Evolutionary conservation across 2,888 invertebrate species (phyloP).

Genomic region (Ichneumoninae sp.): DNA sequence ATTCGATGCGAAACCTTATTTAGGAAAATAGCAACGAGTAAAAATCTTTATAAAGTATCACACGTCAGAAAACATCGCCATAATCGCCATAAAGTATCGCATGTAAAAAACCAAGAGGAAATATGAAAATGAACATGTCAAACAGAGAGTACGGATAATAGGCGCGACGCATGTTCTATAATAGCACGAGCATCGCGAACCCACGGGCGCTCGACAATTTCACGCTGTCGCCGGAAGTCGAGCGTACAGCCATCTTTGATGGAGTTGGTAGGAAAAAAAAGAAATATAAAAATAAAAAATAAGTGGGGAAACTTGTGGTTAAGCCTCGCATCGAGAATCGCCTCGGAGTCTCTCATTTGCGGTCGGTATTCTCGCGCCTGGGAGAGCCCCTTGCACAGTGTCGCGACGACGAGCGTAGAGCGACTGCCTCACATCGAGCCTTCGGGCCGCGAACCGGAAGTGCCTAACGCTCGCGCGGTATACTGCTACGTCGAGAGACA

Average conservation of each 20-base stretch:
- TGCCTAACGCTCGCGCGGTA: constrained; percentile 7
- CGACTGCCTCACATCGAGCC: constrained; percentile 38
- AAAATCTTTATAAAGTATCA: too few species aligned
- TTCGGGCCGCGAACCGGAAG: constrained; percentile 57
- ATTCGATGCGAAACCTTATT: not conserved
- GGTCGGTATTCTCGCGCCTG: constrained; percentile 64
- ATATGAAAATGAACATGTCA: constrained; percentile 12
- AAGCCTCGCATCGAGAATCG: constrained; percentile 60
- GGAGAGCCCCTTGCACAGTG: constrained; percentile 37
- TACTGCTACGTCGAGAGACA: constrained; percentile 4
- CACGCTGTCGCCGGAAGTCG: constrained; percentile 67
- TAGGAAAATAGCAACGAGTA: not conserved
- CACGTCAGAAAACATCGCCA: not conserved
- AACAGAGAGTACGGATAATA: constrained; percentile 1
- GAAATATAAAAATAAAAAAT: constrained; percentile 22
- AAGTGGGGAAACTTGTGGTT: constrained; percentile 65
- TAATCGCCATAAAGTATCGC: not conserved
- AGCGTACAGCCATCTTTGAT: constrained; percentile 57
- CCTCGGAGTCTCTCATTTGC: constrained; percentile 63
- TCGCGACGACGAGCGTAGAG: constrained; percentile 17
- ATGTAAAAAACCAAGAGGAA: not conserved
- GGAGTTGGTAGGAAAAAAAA: constrained; percentile 55
- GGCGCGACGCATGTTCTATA: constrained; percentile 3
- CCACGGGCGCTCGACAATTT: constrained; percentile 60
- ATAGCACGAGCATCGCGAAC: constrained; percentile 52